Evolutionary conservation across 64 coral and sea anemone genomes (phyloP), one percentile per base, ranked within the genome.

Genomic region (Pachyseris speciosa): DNA sequence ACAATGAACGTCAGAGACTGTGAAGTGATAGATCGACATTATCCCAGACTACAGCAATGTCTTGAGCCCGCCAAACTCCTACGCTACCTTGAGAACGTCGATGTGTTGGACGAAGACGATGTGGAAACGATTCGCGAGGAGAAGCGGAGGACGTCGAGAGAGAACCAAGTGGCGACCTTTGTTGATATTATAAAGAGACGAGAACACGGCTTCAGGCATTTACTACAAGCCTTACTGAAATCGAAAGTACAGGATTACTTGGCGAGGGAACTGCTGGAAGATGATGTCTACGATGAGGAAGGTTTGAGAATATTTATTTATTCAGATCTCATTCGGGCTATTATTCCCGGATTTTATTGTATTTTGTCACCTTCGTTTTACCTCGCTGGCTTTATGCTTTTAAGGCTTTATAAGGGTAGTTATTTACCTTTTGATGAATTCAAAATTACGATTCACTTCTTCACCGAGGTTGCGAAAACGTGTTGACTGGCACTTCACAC

Each of bases 251-350:
- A 92, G 25, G 79, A 84, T 42, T 71, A 64, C 42, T 59, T 92
- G 31, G 89, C 79, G 3, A 71, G 79, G 41, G 89, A 92, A 64
- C 53, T 92, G 9, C 69, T 92, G n/a, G 79, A 58, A 43, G 80
- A 92, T 71, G 66, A 83, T 39, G 68, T 59, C 16, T 92, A 84
- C 55, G 78, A 48, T 6, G 67, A 92, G 49, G 66, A 84, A 69
- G 89, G 89, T 92, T 32, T 61, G 74, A 32, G 26, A 20, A 19
- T 9, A 37, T 22, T 37, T 36, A 8, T 34, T 22, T 16, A 58
- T 58, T 58, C 52, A 58, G 52, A 13, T 58, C 13, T 19, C 52
- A 58, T 16, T 58, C n/a, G 52, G 16, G 16, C n/a, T 58, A 1
- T 13, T 58, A 20, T 4, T 58, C 15, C 16, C 4, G 16, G 15